Conservation (phyloP, 2,113 vertebrate genomes). For the Bombycilla garrulus region DNA sequence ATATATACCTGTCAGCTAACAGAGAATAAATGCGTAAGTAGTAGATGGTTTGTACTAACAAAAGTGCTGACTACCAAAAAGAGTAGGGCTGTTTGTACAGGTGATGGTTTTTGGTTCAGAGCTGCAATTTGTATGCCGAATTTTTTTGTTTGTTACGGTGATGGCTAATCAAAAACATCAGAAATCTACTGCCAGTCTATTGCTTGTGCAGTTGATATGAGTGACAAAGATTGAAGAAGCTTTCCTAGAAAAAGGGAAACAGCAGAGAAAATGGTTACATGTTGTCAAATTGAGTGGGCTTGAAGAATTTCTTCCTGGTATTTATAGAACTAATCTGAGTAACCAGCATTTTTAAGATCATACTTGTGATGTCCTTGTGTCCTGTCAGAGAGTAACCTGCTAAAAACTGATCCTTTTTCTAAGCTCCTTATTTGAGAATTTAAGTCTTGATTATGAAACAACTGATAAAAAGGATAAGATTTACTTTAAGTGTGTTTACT, state of each 20-base stretch:
- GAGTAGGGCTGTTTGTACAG: neutral
- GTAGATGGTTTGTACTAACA: neutral
- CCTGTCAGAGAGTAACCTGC: neutral
- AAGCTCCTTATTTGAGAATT: neutral
- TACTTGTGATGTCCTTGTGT: neutral
- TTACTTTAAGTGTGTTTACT: neutral
- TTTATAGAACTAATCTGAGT: neutral
- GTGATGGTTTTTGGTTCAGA: neutral
- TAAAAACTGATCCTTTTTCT: neutral
- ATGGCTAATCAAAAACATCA: neutral
- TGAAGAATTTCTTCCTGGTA: neutral
- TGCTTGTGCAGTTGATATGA: neutral
- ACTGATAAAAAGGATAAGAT: neutral
- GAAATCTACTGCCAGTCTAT: neutral
- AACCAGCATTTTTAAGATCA: neutral
- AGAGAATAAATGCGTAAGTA: neutral
- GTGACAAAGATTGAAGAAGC: neutral
- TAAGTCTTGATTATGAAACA: neutral
- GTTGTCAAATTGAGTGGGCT: neutral
- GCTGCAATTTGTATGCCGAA: neutral
- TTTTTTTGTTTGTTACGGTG: neutral
- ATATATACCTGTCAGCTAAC: neutral
- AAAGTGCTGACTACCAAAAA: neutral
- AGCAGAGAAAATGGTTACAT: neutral
- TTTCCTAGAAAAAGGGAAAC: neutral